Base-by-base conservation (phyloP, 1,140 invertebrate species). In the Platyscapa corneri region DNA sequence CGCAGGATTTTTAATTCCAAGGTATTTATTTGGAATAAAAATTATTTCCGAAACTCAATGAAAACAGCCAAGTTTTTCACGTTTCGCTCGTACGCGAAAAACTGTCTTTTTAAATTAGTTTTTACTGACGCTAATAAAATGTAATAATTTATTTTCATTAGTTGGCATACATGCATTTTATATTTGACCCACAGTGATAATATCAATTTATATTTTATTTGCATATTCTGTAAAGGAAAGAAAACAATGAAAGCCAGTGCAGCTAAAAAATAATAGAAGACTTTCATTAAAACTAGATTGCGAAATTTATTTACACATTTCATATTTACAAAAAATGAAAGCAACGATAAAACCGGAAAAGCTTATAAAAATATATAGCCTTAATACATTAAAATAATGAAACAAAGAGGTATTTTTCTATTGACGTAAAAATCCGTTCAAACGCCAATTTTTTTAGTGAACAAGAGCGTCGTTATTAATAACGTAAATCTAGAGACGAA, bases 401-500 rank as follows among this genome's bases (percentile, higher is more conserved):
- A 67, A 65, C 23, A 76, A 0, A 10, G 6, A 27, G 37, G 32
- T 76, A 78, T 46, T 67, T 76, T 83, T 27, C 8, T 70, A 85
- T 85, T 56, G 67, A 85, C 83, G 77, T 56, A 85, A 85, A 84
- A 85, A 60, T 49, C 46, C 42, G 30, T 82, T 27, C 53, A 32
- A 79, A 46, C 64, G 42, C 64, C 37, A 42, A 67, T 82, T 82
- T 82, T 85, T 80, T 3, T 32, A 53, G 56, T 10, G n/a, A 65
- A 64, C 49, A 32, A 46, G 67, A 23, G 72, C 46, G 78, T 76
- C 79, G 84, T 82, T 85, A 85, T 85, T 82, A 85, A 85, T 85
- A 85, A 85, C 78, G 78, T 56, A 46, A 82, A 82, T 65, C 67
- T 85, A 65, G 84, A 81, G 72, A 32, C 70, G 72, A 75, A 85